Percentiles rank a stretch among this genome's conserved stretches.
phyloP scores from a whole-genome alignment of 2,797 vertebrate species.

The Hyperoplus lanceolatus region DNA sequence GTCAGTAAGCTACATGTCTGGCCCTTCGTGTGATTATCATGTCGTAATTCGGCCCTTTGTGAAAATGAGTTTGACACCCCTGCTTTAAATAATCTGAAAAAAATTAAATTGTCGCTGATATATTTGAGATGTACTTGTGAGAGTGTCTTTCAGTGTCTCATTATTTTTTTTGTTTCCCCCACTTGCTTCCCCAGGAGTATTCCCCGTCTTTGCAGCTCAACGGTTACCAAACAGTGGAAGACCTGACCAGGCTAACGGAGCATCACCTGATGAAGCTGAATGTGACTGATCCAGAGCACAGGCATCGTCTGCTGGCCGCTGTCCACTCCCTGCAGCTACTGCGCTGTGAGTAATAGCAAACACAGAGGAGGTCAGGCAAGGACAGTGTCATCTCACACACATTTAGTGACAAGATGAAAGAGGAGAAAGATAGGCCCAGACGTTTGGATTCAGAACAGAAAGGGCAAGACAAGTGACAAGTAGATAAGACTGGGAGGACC shows the following conservation, averaged over 20 bases:
- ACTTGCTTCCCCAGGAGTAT: slow-evolving; percentile 84
- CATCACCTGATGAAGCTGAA: slow-evolving; percentile 91
- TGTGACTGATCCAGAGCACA: slow-evolving; percentile 90
- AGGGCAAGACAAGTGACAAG: slow-evolving; percentile 27
- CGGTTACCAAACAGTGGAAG: slow-evolving; percentile 91
- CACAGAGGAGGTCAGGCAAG: slow-evolving; percentile 28
- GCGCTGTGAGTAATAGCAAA: slow-evolving; percentile 85
- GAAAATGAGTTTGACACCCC: no score
- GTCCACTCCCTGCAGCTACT: slow-evolving; percentile 87
- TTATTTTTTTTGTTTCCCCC: background rate
- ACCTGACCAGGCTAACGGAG: slow-evolving; percentile 91
- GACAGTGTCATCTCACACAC: slow-evolving; percentile 5
- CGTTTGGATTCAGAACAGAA: slow-evolving; percentile 16
- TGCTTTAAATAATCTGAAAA: no score
- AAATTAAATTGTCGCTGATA: no score
- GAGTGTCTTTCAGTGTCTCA: no score
- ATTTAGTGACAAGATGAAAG: slow-evolving; percentile 29
- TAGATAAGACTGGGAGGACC: slow-evolving; percentile 28
- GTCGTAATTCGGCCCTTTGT: no score
- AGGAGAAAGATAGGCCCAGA: background rate
- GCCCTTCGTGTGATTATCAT: no score
- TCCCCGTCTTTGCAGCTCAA: slow-evolving; percentile 87
- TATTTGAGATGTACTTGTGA: background rate
- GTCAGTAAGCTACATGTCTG: no score
- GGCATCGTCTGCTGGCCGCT: slow-evolving; percentile 87